phyloP scores from a whole-genome alignment of 2,797 vertebrate species.

The Pseudochirops corinnae region DNA sequence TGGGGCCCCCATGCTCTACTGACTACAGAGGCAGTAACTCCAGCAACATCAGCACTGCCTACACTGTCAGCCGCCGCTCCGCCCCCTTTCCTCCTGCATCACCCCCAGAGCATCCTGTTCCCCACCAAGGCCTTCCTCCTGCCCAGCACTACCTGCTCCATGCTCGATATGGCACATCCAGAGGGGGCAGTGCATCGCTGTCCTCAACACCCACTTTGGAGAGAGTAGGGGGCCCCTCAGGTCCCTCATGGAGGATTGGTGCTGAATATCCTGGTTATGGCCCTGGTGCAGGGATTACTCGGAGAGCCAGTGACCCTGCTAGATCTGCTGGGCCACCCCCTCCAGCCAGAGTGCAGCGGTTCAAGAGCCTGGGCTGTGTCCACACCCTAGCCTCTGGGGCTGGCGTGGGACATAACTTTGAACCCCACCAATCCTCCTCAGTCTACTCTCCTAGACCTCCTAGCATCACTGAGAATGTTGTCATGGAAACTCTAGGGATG shows the following conservation, averaged over 20 bases:
- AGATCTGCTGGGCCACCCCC: slow-evolving; percentile 84
- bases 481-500: slow-evolving; percentile 91
- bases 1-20: slow-evolving; percentile 87
- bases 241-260: slow-evolving; percentile 86
- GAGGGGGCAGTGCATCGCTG: slow-evolving; percentile 92
- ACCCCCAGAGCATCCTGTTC: slow-evolving; percentile 88
- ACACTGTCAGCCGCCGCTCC: slow-evolving; percentile 95
- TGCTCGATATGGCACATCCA: slow-evolving; percentile 93
- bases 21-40: slow-evolving; percentile 95
- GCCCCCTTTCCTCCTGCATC: slow-evolving; percentile 92
- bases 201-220: slow-evolving; percentile 91
- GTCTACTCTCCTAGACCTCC: slow-evolving; percentile 94
- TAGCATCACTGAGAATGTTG: slow-evolving; percentile 95
- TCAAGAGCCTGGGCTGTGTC: slow-evolving; percentile 86
- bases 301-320: slow-evolving; percentile 88
- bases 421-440: slow-evolving; percentile 87
- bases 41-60: slow-evolving; percentile 96
- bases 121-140: slow-evolving; percentile 87
- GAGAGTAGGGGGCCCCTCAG: slow-evolving; percentile 79
- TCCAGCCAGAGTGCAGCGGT: slow-evolving; percentile 88
- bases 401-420: slow-evolving; percentile 87
- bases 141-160: slow-evolving; percentile 95
- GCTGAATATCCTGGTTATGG: slow-evolving; percentile 88
- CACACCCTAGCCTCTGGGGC: slow-evolving; percentile 83
- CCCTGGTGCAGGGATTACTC: slow-evolving; percentile 85